A percentile compares a stretch with the other conserved stretches of the same genome.
phyloP scores from a whole-genome alignment of 2,797 vertebrate genomes.

The Columba guinea region DNA sequence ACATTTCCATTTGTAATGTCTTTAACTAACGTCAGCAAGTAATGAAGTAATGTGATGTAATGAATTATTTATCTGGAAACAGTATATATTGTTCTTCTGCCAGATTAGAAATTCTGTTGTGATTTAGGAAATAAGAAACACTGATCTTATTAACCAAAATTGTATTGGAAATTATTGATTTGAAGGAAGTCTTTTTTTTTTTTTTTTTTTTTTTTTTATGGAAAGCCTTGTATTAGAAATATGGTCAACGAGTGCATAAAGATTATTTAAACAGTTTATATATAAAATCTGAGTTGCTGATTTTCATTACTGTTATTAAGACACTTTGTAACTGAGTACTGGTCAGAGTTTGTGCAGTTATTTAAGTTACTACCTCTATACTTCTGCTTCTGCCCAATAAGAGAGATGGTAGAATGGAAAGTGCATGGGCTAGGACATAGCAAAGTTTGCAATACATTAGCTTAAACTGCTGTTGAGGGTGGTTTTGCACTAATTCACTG shows the following conservation, averaged over 20 bases:
- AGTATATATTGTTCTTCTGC: neutral
- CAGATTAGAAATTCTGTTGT: neutral
- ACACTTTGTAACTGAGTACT: neutral
- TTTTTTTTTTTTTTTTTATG: neutral
- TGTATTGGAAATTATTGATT: neutral
- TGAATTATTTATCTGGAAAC: neutral
- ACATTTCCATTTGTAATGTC: neutral
- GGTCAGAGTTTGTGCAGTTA: neutral
- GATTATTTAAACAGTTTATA: neutral
- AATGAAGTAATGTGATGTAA: neutral
- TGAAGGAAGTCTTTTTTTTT: neutral
- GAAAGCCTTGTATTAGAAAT: constrained; percentile 33
- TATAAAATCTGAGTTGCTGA: neutral
- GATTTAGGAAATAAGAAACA: neutral
- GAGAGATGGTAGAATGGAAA: neutral
- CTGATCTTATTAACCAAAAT: neutral
- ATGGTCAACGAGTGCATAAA: neutral
- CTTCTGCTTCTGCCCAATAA: neutral
- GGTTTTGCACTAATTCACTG: neutral
- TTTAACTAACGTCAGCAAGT: neutral
- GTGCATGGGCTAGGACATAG: too few relatives aligned
- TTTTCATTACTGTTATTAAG: neutral
- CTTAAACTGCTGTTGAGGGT: neutral
- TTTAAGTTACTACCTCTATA: neutral
- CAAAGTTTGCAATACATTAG: neutral